Base-by-base conservation (phyloP, 2,797 vertebrate genomes). In the Anguilla pacifica region DNA sequence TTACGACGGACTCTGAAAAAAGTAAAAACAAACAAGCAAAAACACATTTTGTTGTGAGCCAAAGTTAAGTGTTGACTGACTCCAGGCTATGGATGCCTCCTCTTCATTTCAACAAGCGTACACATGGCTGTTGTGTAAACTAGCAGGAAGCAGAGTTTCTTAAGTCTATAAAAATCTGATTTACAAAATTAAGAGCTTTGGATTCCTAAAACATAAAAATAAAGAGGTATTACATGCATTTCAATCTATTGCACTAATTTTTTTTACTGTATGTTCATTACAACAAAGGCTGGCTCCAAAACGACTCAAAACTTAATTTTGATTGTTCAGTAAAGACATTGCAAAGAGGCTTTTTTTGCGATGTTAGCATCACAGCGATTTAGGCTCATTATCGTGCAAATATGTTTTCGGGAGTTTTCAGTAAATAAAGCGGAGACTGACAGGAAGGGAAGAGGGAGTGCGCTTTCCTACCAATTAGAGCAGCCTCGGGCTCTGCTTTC, bases 331-430 rank as follows among this genome's bases (percentile, higher is more conserved):
- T 96, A 95, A 95, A 96, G 96, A 96, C 95, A 94, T 94, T 94
- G 55, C 59, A 90, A 94, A 95, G 95, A 93, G 96, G 95, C 95
- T 95, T 94, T 95, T 96, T 97, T 97, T 97, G 96, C 97, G 96
- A 95, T 96, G 94, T 96, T 96, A 96, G 97, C 96, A 96, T 97
- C 96, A 95, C 89, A 94, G 96, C 96, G 96, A 97, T 97, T 97
- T 97, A 97, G 97, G 96, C 97, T 97, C 96, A 97, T 98, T 98
- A 97, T 97, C 97, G 97, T 97, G 97, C 97, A 97, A 98, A 97
- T 97, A 97, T 96, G 96, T 97, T 97, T 35, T 97, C 96, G 95
- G 97, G 97, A 97, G 96, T 96, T 96, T 96, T 97, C 96, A 97
- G 97, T 97, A 97, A 98, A 97, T 97, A 97, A 97, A 97, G 97